These are phyloP conservation scores for Pammene fasciana DNA, from an alignment of 2,888 invertebrate species.

Conservation along the genomic window DNA sequence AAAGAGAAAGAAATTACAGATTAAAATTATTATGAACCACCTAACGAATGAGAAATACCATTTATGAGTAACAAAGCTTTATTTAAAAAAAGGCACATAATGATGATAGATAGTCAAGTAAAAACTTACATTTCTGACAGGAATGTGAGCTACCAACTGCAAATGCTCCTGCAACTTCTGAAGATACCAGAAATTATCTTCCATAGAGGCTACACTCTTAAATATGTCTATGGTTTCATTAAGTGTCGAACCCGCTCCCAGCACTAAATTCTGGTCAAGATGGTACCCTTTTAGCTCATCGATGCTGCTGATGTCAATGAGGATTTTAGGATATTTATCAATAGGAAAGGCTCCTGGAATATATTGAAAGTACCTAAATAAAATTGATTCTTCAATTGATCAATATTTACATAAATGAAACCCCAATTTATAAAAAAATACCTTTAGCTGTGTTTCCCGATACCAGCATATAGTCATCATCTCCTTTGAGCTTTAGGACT, in stretches of 20 bases:
- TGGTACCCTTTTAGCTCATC: conserved; percentile 22
- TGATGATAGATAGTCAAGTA: neutral
- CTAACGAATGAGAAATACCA: too few species aligned
- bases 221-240: conserved; percentile 71
- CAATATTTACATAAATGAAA: neutral
- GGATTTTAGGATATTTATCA: conserved; percentile 29
- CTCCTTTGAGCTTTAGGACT: conserved; percentile 64
- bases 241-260: conserved; percentile 63
- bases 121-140: conserved; percentile 84
- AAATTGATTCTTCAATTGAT: too few species aligned
- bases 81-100: neutral
- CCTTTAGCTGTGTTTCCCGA: conserved; percentile 87
- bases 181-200: conserved; percentile 77
- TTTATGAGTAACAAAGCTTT: neutral
- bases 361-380: too few species aligned
- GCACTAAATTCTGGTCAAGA: conserved; percentile 35
- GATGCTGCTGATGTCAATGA: conserved; percentile 37
- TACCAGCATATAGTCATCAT: conserved; percentile 78
- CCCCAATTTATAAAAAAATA: conserved; percentile 56
- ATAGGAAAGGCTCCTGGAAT: conserved; percentile 33
- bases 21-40: too few species aligned
- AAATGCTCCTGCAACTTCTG: conserved; percentile 81
- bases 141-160: conserved; percentile 84
- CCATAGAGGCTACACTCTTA: conserved; percentile 47
- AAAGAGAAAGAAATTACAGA: too few species aligned